Evolutionary conservation across 2,113 vertebrate species (phyloP), one percentile per base, ranked within the genome.

Genomic region (Mustela nigripes): DNA sequence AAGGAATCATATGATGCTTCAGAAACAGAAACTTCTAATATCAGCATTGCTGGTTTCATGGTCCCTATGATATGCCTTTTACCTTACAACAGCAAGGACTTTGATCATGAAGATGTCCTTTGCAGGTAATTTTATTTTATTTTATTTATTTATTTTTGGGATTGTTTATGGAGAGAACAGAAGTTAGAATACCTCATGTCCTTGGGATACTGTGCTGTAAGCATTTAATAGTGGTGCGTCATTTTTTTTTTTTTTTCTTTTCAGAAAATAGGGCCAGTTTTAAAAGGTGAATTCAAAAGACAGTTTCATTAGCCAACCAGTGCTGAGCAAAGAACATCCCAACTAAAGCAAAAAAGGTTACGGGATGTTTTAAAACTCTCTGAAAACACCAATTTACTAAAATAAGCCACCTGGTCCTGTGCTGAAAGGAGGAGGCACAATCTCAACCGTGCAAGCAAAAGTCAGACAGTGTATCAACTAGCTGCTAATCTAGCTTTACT

Each of bases 401-500:
- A 98, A 98, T 58, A 89, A 21, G 71, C 94, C 80, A 93, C 94
- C 89, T 98, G 94, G 73, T 89, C 65, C 71, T 24, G 33, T 11
- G 58, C 93, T 97, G 97, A 98, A 98, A 98, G 92, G 89, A 45
- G 93, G 95, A 97, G 95, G 60, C 28, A 78, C 42, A 53, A 86
- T 98, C 98, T 98, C 67, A 73, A 33, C 92, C 93, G 93, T 93
- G 74, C 97, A 89, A 92, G 78, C 88, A 97, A 98, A 92, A 71
- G 90, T 4, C 28, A 92, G 84, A 85, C 62, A 89, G 18, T 89
- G 39, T 50, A 63, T 96, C 90, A 93, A 91, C 15, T 86, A 98
- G 96, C 88, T 97, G 95, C 67, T 98, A 98, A 97, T 94, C 83
- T 91, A 89, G 83, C 95, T 98, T 98, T 97, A 97, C 96, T 97